phyloP scores from a whole-genome alignment of 2,888 invertebrate genomes.

The Xylophagus ater region DNA sequence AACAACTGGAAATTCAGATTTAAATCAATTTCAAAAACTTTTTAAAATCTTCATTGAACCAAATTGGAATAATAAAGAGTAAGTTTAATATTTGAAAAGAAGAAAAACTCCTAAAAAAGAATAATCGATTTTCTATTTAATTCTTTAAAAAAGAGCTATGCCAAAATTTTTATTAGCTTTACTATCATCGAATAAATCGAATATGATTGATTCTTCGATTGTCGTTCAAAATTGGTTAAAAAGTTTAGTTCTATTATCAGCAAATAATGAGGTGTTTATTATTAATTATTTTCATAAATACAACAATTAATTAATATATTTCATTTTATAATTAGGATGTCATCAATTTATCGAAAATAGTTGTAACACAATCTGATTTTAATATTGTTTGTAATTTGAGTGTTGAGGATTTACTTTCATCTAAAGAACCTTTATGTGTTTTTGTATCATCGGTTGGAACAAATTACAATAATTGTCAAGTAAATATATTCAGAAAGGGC shows the following conservation, averaged over 20 bases:
- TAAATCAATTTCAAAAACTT: conserved; percentile 24
- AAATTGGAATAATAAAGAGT: conserved; percentile 27
- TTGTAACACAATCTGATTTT: conserved; percentile 29
- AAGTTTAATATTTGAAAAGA: conserved; percentile 7
- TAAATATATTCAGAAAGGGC: too few species aligned
- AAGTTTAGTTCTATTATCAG: conserved; percentile 31
- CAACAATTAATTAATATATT: neutral
- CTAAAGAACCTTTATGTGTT: conserved; percentile 33
- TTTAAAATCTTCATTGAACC: conserved; percentile 27
- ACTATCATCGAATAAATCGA: conserved; percentile 21
- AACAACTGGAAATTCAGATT: conserved; percentile 12
- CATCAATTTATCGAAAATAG: conserved; percentile 23
- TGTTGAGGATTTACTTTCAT: conserved; percentile 22
- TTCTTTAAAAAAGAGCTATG: conserved; percentile 19
- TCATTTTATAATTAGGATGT: conserved; percentile 21
- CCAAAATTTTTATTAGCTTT: conserved; percentile 27
- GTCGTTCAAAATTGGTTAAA: conserved; percentile 35
- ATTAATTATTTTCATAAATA: too few species aligned
- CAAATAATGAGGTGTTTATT: conserved; percentile 25
- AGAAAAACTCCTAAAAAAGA: too few species aligned
- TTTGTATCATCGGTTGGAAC: conserved; percentile 33
- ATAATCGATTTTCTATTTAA: too few species aligned
- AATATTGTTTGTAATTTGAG: conserved; percentile 22
- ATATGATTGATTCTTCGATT: conserved; percentile 21
- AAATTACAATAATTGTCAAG: conserved; percentile 18